Evolutionary conservation across 2,113 vertebrate genomes (phyloP).

Genomic region (Lophotis ruficrista): DNA sequence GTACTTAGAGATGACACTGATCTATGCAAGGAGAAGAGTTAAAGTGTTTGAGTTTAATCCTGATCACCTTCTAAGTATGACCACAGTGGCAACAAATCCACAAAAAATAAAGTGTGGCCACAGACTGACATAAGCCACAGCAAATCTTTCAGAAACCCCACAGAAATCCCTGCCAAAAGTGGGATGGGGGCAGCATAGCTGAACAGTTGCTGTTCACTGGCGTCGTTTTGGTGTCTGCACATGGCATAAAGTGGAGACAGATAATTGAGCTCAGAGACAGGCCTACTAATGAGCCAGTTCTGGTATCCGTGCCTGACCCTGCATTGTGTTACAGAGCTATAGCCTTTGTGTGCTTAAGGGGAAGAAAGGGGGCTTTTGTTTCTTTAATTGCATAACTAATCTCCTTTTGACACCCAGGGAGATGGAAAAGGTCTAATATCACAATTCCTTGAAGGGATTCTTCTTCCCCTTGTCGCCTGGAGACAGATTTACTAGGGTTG

Average conservation of each 20-base stretch:
- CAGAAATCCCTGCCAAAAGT: neutral
- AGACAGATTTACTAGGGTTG: neutral
- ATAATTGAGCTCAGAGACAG: conserved; percentile 16
- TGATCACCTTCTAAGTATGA: neutral
- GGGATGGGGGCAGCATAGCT: neutral
- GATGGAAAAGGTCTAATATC: conserved; percentile 48
- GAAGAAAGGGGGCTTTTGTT: conserved; percentile 46
- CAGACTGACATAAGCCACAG: neutral
- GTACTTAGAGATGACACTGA: neutral
- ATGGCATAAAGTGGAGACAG: neutral
- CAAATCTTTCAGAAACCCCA: neutral
- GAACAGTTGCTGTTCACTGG: neutral
- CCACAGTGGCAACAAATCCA: neutral
- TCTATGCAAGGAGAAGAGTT: neutral
- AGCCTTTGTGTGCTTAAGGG: neutral
- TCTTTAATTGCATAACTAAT: conserved; percentile 58
- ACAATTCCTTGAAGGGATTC: conserved; percentile 31
- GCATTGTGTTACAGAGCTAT: neutral
- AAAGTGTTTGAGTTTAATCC: neutral
- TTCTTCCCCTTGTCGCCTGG: neutral
- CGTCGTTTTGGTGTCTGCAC: neutral
- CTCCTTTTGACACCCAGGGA: conserved; percentile 32
- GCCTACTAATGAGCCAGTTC: conserved; percentile 21
- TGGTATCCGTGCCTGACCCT: conserved; percentile 13
- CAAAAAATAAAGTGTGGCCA: neutral